Evolutionary conservation across 2,113 vertebrate species (phyloP), one percentile per base, ranked within the genome.

Genomic region (Pandion haliaetus): DNA sequence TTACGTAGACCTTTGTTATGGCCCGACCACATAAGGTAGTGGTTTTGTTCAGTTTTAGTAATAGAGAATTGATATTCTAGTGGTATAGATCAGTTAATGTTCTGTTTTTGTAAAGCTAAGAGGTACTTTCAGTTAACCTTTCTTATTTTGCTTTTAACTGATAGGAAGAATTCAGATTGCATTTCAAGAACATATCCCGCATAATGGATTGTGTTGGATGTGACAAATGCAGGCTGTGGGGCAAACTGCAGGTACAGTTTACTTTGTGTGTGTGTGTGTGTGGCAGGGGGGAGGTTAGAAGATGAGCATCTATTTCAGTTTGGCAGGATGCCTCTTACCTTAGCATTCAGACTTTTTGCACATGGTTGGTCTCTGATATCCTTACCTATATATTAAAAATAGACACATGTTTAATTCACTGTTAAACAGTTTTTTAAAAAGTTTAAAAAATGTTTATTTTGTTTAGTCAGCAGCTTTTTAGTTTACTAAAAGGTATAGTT

Each of bases 121-220:
- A 32, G 85, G 47, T 96, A 45, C 50, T 61, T 95, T 70, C 52
- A 81, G 2, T 66, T 31, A 81, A 94, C 24, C 9, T 36, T 44
- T 96, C 77, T 88, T 57, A 21, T 52, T 88, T 76, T 93, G 29
- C 38, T 63, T 82, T 49, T 82, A n/a, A 84, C 66, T 70, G 50
- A 8, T 85, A 99, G 99, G 99, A 99, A 95, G 99, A 99, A 90
- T 99, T 99, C 96, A 98, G 99, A 21, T 97, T 99, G 44, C 99
- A 99, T 91, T 99, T 99, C 96, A 99, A 99, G 90, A 99, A 99
- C 95, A 99, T 99, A 97, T 99, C 99, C 40, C 98, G 98, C 74
- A 99, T 99, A 97, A 99, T 99, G 99, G 99, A 99, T 98, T 99
- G 99, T 70, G 99, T 99, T 58, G 99, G 99, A 86, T 99, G 99